Conservation (phyloP, 1,140 invertebrate genomes). For the Hestina assimilis region DNA sequence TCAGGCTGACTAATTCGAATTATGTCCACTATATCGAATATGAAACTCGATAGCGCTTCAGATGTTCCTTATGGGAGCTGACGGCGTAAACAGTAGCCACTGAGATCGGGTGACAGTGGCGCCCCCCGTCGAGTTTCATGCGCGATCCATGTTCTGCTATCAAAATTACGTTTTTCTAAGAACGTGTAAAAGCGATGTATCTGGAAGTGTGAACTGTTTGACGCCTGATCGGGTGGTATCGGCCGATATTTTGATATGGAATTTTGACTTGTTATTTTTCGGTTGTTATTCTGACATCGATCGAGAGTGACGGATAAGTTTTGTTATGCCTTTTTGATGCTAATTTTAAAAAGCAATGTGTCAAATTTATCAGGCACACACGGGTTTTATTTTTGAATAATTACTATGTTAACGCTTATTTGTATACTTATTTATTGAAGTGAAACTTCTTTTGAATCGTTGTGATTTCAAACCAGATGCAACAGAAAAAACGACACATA, state of each 20-base stretch:
- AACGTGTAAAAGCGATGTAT: constrained; percentile 17
- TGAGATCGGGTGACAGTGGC: constrained; percentile 54
- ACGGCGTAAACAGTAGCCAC: constrained; percentile 65
- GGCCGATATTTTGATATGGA: constrained; percentile 10
- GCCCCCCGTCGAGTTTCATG: constrained; percentile 50
- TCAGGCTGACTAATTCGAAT: constrained; percentile 41
- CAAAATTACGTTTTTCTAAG: constrained; percentile 26
- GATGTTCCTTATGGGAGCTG: constrained; percentile 38
- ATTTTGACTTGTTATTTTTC: background rate
- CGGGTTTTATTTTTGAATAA: too few relatives aligned
- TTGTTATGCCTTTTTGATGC: too few relatives aligned
- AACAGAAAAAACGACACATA: too few relatives aligned
- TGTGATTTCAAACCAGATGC: too few relatives aligned
- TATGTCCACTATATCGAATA: constrained; percentile 56
- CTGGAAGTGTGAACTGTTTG: constrained; percentile 28
- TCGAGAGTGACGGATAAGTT: background rate
- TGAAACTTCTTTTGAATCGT: too few relatives aligned
- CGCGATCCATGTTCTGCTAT: constrained; percentile 14
- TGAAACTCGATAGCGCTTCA: constrained; percentile 54
- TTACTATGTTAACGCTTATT: too few relatives aligned
- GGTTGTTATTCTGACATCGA: background rate
- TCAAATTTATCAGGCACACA: too few relatives aligned
- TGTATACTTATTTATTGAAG: too few relatives aligned
- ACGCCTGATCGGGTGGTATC: constrained; percentile 14
- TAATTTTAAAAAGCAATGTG: too few relatives aligned